Conservation (phyloP, 2,113 vertebrate genomes). For the Seriola aureovittata region DNA sequence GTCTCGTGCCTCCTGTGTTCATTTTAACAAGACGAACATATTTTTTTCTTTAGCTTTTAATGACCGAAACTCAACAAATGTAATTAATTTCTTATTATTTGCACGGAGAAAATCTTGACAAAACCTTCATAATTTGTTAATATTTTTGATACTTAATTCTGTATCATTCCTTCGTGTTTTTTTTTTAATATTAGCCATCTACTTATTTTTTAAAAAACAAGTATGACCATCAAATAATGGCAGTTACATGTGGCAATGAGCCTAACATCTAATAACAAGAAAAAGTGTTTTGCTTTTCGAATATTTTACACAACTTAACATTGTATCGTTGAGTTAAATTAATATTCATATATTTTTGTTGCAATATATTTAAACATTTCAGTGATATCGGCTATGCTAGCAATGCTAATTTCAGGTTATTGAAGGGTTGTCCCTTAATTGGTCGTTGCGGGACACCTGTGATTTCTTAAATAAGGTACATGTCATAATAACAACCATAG, state of each 20-base stretch:
- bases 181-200: not conserved
- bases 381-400: too few relatives aligned
- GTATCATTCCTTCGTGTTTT: too few relatives aligned
- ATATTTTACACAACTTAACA: not conserved
- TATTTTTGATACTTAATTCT: not conserved
- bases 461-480: constrained; percentile 5
- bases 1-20: not conserved
- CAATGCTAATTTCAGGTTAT: not conserved
- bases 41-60: constrained; percentile 33
- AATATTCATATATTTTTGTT: not conserved
- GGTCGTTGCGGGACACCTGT: constrained; percentile 5
- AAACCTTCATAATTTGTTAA: not conserved
- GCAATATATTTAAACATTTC: not conserved
- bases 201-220: not conserved
- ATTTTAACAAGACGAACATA: not conserved
- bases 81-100: not conserved
- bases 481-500: not conserved
- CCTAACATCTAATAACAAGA: not conserved
- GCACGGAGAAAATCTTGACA: not conserved
- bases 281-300: not conserved
- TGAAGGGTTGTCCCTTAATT: not conserved
- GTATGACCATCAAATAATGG: not conserved
- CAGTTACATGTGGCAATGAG: not conserved
- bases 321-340: not conserved
- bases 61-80: not conserved